Evolutionary conservation across 2,888 invertebrate species (phyloP).

Genomic region (Caenorhabditis sinica): DNA sequence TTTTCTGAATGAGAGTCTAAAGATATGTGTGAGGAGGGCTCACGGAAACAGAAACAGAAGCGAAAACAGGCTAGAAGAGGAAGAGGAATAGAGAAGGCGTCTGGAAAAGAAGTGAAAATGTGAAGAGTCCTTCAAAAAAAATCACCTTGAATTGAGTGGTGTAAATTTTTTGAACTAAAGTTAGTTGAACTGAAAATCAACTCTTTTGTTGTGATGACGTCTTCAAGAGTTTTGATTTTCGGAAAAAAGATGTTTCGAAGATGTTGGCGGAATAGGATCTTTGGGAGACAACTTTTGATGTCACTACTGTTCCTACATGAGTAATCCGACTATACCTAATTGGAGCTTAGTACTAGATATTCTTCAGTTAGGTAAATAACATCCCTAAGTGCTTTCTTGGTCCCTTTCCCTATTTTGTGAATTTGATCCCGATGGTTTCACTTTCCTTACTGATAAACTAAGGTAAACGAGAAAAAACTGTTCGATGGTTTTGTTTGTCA

Average conservation of each 20-base stretch:
- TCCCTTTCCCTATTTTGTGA: background rate
- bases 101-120: slow-evolving; percentile 38
- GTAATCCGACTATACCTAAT: slow-evolving; percentile 42
- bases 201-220: slow-evolving; percentile 33
- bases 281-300: slow-evolving; percentile 28
- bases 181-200: slow-evolving; percentile 16
- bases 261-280: slow-evolving; percentile 11
- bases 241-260: slow-evolving; percentile 23
- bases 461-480: slow-evolving; percentile 7
- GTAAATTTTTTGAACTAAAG: background rate
- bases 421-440: slow-evolving; percentile 30
- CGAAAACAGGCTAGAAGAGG: slow-evolving; percentile 42
- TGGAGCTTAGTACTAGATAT: slow-evolving; percentile 33
- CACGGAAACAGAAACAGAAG: slow-evolving; percentile 40
- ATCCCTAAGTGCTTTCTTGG: slow-evolving; percentile 7
- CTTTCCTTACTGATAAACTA: background rate
- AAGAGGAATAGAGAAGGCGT: slow-evolving; percentile 39
- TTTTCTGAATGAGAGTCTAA: slow-evolving; percentile 49
- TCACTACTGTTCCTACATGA: slow-evolving; percentile 26
- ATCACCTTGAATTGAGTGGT: slow-evolving; percentile 24
- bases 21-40: slow-evolving; percentile 50
- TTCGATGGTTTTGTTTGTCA: slow-evolving; percentile 20
- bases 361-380: slow-evolving; percentile 2
- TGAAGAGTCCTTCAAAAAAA: slow-evolving; percentile 49
- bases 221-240: slow-evolving; percentile 1